These are phyloP conservation scores for Ophiodon elongatus DNA, from an alignment of 2,113 vertebrate species.

Conservation along the genomic window DNA sequence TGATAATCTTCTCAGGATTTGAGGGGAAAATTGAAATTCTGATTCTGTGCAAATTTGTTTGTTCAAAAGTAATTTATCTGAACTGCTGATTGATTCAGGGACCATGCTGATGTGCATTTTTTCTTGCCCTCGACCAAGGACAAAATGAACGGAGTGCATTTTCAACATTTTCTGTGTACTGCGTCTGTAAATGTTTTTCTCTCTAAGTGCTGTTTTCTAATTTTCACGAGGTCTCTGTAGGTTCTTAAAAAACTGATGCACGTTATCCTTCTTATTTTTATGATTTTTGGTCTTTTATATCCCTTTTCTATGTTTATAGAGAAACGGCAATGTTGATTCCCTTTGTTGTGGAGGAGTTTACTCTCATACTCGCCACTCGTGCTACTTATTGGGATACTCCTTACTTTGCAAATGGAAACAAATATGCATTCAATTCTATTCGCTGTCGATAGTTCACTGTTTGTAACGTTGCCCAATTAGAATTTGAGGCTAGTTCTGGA, in stretches of 20 bases:
- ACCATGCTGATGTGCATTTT: conserved; percentile 43
- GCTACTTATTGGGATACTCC: not conserved
- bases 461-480: not conserved
- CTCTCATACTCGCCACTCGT: not conserved
- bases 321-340: not conserved
- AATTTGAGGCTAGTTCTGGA: not conserved
- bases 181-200: not conserved
- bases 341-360: not conserved
- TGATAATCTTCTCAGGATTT: conserved; percentile 64
- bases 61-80: conserved; percentile 63
- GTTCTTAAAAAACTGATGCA: not conserved
- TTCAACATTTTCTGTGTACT: not conserved
- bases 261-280: not conserved
- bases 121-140: conserved; percentile 53
- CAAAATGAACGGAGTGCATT: conserved; percentile 19
- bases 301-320: not conserved
- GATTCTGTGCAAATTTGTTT: conserved; percentile 62
- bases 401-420: not conserved
- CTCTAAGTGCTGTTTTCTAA: not conserved
- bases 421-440: not conserved
- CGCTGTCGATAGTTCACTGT: not conserved
- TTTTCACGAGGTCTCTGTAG: not conserved
- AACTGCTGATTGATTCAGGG: conserved; percentile 43
- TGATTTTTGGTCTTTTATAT: not conserved
- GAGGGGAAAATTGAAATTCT: conserved; percentile 60